phyloP scores from a whole-genome alignment of 1,140 invertebrate species.

The Thereuonema tuberculata region DNA sequence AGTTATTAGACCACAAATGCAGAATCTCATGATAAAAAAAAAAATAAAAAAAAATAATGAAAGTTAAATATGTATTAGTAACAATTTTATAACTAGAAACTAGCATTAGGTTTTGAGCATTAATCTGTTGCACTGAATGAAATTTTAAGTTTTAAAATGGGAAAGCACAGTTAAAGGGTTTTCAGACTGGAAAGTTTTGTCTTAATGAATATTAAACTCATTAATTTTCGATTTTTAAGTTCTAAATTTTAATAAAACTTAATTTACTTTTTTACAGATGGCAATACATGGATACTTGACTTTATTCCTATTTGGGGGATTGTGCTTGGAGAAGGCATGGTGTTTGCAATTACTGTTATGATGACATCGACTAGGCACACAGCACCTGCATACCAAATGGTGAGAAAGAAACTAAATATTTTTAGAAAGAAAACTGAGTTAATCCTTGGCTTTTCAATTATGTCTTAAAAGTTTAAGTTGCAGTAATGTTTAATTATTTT shows the following conservation, averaged over 20 bases:
- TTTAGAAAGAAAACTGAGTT: background rate
- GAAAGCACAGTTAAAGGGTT: background rate
- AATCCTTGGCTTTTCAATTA: constrained; percentile 23
- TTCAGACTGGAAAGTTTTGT: background rate
- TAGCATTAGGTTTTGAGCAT: too few relatives aligned
- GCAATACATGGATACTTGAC: background rate
- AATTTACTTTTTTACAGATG: too few relatives aligned
- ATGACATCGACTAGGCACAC: background rate
- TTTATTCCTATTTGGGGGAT: background rate
- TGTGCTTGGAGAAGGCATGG: background rate
- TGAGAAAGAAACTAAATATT: background rate
- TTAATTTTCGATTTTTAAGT: too few relatives aligned
- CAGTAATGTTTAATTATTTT: background rate
- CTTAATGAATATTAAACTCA: too few relatives aligned
- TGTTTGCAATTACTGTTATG: background rate
- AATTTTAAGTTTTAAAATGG: too few relatives aligned
- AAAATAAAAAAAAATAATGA: too few relatives aligned
- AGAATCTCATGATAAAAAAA: too few relatives aligned
- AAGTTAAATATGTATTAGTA: too few relatives aligned
- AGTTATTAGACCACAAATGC: too few relatives aligned
- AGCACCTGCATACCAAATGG: constrained; percentile 6
- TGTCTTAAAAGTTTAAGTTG: constrained; percentile 10
- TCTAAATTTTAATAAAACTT: too few relatives aligned
- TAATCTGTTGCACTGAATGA: too few relatives aligned
- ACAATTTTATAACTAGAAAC: too few relatives aligned